Evolutionary conservation across 2,888 invertebrate genomes (phyloP).

Genomic region (Rhaphigaster nebulosa): DNA sequence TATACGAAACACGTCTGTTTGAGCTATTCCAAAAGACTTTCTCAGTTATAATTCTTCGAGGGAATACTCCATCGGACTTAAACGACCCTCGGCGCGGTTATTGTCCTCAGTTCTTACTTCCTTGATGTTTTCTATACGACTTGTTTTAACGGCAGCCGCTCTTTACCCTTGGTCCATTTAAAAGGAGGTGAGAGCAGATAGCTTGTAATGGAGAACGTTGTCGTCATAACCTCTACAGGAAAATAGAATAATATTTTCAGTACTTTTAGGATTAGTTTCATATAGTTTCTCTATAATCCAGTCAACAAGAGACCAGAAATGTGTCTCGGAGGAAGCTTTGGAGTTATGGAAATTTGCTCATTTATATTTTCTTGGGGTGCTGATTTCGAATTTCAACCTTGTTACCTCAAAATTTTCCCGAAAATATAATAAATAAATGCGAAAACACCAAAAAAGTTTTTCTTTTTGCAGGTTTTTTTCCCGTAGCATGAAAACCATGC

Average conservation of each 20-base stretch:
- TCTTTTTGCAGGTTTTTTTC: too few species aligned
- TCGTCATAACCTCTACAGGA: not conserved
- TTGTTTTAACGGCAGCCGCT: not conserved
- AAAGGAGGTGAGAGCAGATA: not conserved
- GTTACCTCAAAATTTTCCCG: too few species aligned
- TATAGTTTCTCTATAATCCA: too few species aligned
- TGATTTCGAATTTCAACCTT: too few species aligned
- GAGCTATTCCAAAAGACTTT: constrained; percentile 29
- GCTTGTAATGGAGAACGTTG: not conserved
- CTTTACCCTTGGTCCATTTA: not conserved
- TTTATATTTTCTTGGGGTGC: too few species aligned
- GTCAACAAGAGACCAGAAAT: too few species aligned
- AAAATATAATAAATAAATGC: too few species aligned
- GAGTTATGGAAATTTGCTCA: too few species aligned
- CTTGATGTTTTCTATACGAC: constrained; percentile 9
- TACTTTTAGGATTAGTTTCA: not conserved
- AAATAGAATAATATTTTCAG: not conserved
- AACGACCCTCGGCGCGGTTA: not conserved
- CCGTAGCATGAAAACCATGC: too few species aligned
- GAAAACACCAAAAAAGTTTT: too few species aligned
- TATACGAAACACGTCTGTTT: constrained; percentile 42
- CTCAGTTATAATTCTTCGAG: constrained; percentile 13
- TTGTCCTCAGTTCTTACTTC: not conserved
- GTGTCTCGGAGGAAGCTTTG: too few species aligned
- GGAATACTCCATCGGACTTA: not conserved